Evolutionary conservation across 64 coral and sea anemone genomes (phyloP).

Genomic region (Platygyra sinensis): DNA sequence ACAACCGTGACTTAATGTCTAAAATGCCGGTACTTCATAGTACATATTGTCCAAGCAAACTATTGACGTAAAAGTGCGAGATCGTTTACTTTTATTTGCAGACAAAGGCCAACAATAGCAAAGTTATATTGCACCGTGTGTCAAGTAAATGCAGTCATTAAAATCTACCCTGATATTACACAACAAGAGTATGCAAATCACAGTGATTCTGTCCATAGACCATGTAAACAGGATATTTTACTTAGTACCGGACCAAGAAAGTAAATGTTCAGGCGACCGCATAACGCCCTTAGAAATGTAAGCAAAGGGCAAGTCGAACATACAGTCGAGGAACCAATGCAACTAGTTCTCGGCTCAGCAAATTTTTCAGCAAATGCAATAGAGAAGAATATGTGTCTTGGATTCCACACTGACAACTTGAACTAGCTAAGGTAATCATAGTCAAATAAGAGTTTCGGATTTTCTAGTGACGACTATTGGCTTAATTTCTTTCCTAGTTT

Average conservation of each 20-base stretch:
- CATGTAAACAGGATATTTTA: not conserved
- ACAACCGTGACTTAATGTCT: no score
- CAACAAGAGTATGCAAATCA: constrained; percentile 5
- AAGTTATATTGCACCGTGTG: not conserved
- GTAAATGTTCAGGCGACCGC: no score
- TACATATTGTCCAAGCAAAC: no score
- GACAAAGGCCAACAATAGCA: not conserved
- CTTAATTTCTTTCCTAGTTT: not conserved
- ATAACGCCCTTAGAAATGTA: no score
- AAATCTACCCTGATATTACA: not conserved
- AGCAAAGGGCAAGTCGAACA: no score
- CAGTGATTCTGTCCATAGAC: not conserved
- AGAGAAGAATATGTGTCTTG: no score
- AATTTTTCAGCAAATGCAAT: no score
- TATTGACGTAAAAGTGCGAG: not conserved
- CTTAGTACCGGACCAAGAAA: not conserved
- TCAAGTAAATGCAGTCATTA: not conserved
- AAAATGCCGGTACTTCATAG: no score
- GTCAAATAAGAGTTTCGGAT: no score
- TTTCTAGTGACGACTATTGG: no score
- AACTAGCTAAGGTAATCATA: not conserved
- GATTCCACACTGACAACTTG: not conserved
- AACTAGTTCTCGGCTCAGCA: no score
- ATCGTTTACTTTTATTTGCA: not conserved
- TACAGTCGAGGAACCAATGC: no score